Conservation (phyloP, 2,888 invertebrate genomes). For the Zygothrica quintamaculata region DNA sequence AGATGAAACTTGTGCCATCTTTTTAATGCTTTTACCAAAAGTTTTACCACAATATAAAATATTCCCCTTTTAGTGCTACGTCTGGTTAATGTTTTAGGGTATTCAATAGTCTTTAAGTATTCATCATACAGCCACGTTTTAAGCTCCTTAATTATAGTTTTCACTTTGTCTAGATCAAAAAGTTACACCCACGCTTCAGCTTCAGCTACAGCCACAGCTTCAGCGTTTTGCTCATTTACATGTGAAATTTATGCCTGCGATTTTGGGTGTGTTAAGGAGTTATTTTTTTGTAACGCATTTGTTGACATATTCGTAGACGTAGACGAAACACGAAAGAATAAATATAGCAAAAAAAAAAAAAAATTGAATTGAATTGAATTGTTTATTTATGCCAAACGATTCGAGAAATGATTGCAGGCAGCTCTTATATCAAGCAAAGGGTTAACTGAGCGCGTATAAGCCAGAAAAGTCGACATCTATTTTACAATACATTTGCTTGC, state of each 20-base stretch:
- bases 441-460: constrained; percentile 25
- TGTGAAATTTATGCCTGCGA: constrained; percentile 64
- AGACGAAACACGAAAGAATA: constrained; percentile 16
- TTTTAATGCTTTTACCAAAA: too few relatives aligned
- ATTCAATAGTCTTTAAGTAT: neutral
- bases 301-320: constrained; percentile 54
- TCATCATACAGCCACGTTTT: neutral
- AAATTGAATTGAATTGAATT: constrained; percentile 73
- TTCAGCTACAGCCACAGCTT: too few relatives aligned
- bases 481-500: constrained; percentile 16
- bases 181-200: constrained; percentile 68
- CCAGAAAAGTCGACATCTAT: constrained; percentile 27
- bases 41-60: too few relatives aligned
- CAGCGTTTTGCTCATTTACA: constrained; percentile 61
- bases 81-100: constrained; percentile 29
- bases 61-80: neutral
- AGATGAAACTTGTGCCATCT: too few relatives aligned
- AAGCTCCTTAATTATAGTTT: constrained; percentile 51
- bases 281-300: constrained; percentile 63
- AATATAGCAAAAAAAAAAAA: constrained; percentile 12
- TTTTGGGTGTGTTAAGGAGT: constrained; percentile 37
- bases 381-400: constrained; percentile 78
- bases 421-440: constrained; percentile 32
- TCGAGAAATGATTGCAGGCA: constrained; percentile 56
- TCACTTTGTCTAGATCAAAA: constrained; percentile 56